A percentile compares a stretch with the other conserved stretches of the same genome.
phyloP scores from a whole-genome alignment of 2,888 invertebrate genomes.

The Falcaria lacertinaria region DNA sequence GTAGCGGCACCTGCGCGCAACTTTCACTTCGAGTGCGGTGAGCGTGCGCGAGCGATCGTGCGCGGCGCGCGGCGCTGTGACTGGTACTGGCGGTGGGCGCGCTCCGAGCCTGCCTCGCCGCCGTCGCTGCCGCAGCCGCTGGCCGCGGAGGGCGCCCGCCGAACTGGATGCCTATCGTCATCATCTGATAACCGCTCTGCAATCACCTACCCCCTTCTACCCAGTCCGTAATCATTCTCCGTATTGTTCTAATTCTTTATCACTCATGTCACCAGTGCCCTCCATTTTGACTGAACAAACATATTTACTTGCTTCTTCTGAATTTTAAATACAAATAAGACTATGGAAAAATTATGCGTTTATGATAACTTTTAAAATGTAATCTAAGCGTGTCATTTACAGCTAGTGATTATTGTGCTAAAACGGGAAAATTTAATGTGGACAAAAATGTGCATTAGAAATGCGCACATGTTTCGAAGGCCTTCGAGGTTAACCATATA shows the following conservation, averaged over 20 bases:
- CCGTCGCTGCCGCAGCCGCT: no score
- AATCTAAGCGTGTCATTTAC: no score
- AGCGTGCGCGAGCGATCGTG: slow-evolving; percentile 59
- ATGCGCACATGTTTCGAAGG: no score
- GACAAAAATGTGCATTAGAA: no score
- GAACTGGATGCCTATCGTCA: slow-evolving; percentile 31
- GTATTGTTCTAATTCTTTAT: slow-evolving; percentile 34
- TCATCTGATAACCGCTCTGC: slow-evolving; percentile 51
- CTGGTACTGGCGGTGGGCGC: slow-evolving; percentile 52
- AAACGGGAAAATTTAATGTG: no score
- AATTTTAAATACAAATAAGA: no score
- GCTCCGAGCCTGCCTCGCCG: slow-evolving; percentile 23
- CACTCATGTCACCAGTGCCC: slow-evolving; percentile 16
- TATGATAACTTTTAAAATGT: no score
- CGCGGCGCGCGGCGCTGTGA: slow-evolving; percentile 61
- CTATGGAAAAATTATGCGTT: no score
- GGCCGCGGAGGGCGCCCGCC: slow-evolving; percentile 26
- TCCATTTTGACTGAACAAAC: slow-evolving; percentile 11
- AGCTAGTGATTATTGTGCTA: no score
- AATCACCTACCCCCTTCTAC: slow-evolving; percentile 45
- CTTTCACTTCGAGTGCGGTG: slow-evolving; percentile 62
- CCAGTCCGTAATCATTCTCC: slow-evolving; percentile 27
- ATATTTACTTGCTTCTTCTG: slow-evolving; percentile 3
- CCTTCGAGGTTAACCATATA: background rate
- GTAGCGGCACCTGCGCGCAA: slow-evolving; percentile 68